Evolutionary conservation across 2,888 invertebrate genomes (phyloP).

Genomic region (Caenorhabditis sulstoni): DNA sequence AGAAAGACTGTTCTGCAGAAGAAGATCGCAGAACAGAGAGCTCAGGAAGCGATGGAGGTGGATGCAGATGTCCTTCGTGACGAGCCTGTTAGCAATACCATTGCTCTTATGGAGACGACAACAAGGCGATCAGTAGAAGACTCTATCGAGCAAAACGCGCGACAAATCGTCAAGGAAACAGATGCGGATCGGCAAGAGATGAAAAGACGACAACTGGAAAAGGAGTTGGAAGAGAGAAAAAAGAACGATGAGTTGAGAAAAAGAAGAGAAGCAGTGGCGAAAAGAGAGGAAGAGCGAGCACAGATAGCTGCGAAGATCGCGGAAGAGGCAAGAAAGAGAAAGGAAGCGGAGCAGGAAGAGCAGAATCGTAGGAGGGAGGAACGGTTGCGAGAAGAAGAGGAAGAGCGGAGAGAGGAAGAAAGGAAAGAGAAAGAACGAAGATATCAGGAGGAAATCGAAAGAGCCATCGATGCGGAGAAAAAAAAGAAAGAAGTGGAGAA

Average conservation of each 20-base stretch:
- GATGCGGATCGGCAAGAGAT: too few species aligned
- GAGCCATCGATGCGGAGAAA: neutral
- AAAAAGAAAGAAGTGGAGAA: neutral
- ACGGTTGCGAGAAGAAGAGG: neutral
- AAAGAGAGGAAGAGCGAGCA: neutral
- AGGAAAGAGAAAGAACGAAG: neutral
- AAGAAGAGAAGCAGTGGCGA: neutral
- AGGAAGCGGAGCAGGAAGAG: neutral
- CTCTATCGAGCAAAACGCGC: too few species aligned
- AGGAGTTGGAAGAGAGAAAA: neutral
- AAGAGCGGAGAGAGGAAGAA: neutral
- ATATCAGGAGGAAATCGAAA: constrained; percentile 4
- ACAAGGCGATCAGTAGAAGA: too few species aligned
- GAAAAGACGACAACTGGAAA: too few species aligned
- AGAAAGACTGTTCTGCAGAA: too few species aligned
- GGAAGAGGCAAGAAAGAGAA: neutral
- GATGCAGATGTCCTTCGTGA: too few species aligned
- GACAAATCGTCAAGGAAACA: too few species aligned
- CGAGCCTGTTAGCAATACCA: too few species aligned
- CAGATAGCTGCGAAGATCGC: neutral
- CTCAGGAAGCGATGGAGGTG: too few species aligned
- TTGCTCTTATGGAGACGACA: too few species aligned
- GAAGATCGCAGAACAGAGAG: too few species aligned
- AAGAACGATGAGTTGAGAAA: neutral
- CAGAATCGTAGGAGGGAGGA: neutral